Conservation (phyloP, 64 coral and sea anemone species). For the Pocillopora damicornis region DNA sequence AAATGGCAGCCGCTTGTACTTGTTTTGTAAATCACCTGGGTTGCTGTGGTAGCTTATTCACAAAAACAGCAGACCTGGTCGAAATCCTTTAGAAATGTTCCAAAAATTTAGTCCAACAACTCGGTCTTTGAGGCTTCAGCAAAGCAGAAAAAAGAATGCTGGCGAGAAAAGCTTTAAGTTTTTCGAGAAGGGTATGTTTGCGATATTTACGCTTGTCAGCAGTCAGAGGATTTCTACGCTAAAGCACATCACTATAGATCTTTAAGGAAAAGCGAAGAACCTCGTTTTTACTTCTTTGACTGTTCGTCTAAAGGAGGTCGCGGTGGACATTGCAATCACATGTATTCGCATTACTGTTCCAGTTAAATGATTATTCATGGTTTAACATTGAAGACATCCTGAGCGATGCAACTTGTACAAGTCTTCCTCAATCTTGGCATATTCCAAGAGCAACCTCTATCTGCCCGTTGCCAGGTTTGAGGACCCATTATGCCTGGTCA, state of each 20-base stretch:
- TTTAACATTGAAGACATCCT: too few species aligned
- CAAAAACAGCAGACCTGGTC: constrained; percentile 1
- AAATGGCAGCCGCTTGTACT: constrained; percentile 32
- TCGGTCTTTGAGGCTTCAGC: constrained; percentile 23
- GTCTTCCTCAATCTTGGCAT: too few species aligned
- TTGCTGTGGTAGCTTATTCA: constrained; percentile 26
- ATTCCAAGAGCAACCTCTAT: too few species aligned
- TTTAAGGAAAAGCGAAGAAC: not conserved
- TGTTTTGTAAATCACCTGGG: constrained; percentile 48
- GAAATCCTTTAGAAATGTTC: constrained; percentile 40
- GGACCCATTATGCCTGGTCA: too few species aligned
- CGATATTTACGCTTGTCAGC: too few species aligned
- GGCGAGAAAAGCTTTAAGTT: constrained; percentile 60
- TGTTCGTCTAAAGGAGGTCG: not conserved
- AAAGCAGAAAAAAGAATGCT: constrained; percentile 50
- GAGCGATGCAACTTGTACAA: too few species aligned
- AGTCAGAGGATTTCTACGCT: not conserved
- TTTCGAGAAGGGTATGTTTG: not conserved
- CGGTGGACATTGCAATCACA: too few species aligned
- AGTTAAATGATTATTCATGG: too few species aligned
- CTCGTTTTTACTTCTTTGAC: not conserved
- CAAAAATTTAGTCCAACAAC: constrained; percentile 21
- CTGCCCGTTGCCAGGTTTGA: too few species aligned
- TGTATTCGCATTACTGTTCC: too few species aligned
- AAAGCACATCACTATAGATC: constrained; percentile 42